Conservation (phyloP, 2,888 invertebrate genomes). For the Troglohyphantes excavatus region DNA sequence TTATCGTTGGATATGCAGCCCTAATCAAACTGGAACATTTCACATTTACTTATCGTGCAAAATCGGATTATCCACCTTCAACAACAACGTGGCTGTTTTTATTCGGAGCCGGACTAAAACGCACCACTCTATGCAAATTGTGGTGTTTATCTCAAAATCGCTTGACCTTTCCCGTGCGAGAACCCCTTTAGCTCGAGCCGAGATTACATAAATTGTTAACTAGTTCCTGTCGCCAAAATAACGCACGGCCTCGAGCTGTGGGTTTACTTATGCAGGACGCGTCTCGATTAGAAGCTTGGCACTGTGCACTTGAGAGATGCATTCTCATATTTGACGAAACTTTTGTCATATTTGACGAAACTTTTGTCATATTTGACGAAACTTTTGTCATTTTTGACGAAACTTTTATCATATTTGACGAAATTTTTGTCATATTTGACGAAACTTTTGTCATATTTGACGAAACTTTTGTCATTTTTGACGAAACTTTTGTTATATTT, state of each 20-base stretch:
- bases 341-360: too few relatives aligned
- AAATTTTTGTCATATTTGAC: too few relatives aligned
- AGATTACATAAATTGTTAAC: constrained; percentile 23
- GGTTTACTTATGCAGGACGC: background rate
- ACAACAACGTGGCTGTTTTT: constrained; percentile 2
- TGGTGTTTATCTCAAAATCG: constrained; percentile 40
- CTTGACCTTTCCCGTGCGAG: background rate
- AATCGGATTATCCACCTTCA: background rate
- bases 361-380: too few relatives aligned
- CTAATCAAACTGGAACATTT: too few relatives aligned
- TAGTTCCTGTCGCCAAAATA: constrained; percentile 24
- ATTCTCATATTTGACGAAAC: too few relatives aligned
- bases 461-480: too few relatives aligned
- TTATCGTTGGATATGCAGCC: too few relatives aligned
- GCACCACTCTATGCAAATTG: constrained; percentile 10
- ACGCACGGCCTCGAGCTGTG: background rate
- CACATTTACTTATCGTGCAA: background rate
- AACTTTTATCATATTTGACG: too few relatives aligned
- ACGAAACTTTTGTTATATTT: too few relatives aligned
- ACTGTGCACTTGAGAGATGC: too few relatives aligned
- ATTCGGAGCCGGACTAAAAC: background rate
- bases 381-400: too few relatives aligned
- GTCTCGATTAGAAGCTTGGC: background rate
- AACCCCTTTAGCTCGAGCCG: background rate
- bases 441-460: too few relatives aligned